Conservation (phyloP, 2,888 invertebrate species). For the Aspidiotus rigidus region DNA sequence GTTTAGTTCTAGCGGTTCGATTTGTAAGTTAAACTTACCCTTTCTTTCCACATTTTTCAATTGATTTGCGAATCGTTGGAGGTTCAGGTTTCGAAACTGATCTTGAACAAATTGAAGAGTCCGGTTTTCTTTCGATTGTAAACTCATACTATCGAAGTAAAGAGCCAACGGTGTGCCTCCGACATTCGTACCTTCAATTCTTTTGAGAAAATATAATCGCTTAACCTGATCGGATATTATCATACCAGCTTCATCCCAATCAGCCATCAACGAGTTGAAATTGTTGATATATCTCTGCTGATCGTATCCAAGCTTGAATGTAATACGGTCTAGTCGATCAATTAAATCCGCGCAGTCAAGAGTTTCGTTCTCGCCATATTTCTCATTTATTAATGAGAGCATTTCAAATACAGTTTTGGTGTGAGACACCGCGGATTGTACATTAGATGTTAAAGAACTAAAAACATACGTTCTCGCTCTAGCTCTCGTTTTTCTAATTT, state of each 20-base stretch:
- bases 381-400: neutral
- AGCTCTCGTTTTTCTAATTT: neutral
- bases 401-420: neutral
- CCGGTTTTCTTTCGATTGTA: neutral
- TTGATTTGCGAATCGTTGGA: neutral
- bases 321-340: neutral
- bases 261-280: neutral
- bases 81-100: neutral
- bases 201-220: neutral
- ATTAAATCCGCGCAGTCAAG: neutral
- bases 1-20: too few species aligned
- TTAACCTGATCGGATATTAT: neutral
- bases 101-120: neutral
- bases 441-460: neutral
- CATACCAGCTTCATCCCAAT: neutral
- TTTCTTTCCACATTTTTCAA: neutral
- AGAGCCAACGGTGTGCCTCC: neutral
- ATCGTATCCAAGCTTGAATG: neutral
- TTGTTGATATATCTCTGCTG: neutral
- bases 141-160: neutral
- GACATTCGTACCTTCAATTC: neutral
- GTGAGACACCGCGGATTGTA: slow-evolving; percentile 1
- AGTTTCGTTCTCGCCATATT: neutral
- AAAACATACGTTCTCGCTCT: neutral
- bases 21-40: neutral